Conservation (phyloP, 2,888 invertebrate genomes). For the Lypha dubia region DNA sequence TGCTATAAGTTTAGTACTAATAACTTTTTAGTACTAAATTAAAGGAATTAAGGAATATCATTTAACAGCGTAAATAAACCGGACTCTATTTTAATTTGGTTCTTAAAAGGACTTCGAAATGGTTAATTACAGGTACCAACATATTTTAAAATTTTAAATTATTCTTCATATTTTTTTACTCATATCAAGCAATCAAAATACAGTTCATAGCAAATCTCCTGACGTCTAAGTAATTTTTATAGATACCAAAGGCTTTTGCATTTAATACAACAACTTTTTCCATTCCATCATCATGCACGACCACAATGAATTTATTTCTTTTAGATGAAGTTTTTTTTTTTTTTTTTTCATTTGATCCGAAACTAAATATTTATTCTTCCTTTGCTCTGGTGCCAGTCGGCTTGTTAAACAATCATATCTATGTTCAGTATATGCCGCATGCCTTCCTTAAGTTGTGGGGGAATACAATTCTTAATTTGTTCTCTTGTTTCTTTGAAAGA, state of each 20-base stretch:
- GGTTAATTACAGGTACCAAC: too few relatives aligned
- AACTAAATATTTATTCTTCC: constrained; percentile 35
- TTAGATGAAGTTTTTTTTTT: not conserved
- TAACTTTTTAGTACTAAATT: too few relatives aligned
- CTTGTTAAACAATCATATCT: constrained; percentile 49
- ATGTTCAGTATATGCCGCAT: constrained; percentile 10
- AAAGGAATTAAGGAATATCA: too few relatives aligned
- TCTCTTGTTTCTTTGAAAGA: constrained; percentile 9
- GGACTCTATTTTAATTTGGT: too few relatives aligned
- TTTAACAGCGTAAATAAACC: too few relatives aligned
- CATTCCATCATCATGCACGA: constrained; percentile 2
- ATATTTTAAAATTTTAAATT: not conserved
- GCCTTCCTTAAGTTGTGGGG: constrained; percentile 29
- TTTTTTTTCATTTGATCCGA: too few relatives aligned
- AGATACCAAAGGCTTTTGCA: not conserved
- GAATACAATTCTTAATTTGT: constrained; percentile 50
- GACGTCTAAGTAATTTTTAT: constrained; percentile 36
- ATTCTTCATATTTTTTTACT: not conserved
- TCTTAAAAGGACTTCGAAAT: too few relatives aligned
- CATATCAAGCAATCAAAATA: not conserved
- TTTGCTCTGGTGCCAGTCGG: constrained; percentile 62
- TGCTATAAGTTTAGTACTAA: too few relatives aligned
- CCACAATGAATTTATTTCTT: constrained; percentile 29
- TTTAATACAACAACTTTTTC: constrained; percentile 2
- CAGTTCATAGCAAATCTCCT: constrained; percentile 24